Evolutionary conservation across 2,797 vertebrate species (phyloP).

Genomic region (Glossophaga mutica): DNA sequence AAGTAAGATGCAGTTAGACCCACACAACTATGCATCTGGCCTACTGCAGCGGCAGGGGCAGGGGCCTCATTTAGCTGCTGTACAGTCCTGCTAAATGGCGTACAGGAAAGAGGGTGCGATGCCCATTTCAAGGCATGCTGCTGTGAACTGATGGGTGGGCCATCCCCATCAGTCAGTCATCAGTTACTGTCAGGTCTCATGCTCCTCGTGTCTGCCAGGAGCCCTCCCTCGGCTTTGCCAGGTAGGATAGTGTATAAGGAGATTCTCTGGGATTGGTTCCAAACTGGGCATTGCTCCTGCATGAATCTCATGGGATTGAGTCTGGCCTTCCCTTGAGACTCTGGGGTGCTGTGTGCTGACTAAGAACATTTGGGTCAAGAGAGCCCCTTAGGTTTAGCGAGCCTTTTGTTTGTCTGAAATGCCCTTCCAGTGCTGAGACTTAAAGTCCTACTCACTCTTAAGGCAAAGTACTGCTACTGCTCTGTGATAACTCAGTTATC

Average conservation of each 20-base stretch:
- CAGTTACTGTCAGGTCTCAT: background rate
- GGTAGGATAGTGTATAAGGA: background rate
- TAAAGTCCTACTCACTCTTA: background rate
- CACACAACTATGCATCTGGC: background rate
- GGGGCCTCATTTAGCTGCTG: background rate
- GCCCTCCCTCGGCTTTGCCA: background rate
- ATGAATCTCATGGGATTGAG: background rate
- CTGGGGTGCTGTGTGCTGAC: background rate
- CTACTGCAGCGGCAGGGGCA: background rate
- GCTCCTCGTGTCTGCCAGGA: background rate
- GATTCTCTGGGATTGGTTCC: background rate
- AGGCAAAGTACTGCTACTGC: background rate
- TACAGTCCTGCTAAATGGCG: background rate
- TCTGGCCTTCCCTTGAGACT: background rate
- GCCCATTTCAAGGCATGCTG: background rate
- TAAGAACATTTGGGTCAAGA: background rate
- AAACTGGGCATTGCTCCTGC: background rate
- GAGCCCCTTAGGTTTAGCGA: background rate
- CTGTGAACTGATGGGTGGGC: background rate
- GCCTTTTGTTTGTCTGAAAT: constrained; percentile 20
- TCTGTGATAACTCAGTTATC: background rate
- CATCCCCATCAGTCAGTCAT: too few relatives aligned
- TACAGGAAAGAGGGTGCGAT: background rate
- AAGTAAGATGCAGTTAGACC: background rate
- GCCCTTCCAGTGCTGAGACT: constrained; percentile 32